Evolutionary conservation across 2,113 vertebrate species (phyloP).

Genomic region (Percina caprodes): DNA sequence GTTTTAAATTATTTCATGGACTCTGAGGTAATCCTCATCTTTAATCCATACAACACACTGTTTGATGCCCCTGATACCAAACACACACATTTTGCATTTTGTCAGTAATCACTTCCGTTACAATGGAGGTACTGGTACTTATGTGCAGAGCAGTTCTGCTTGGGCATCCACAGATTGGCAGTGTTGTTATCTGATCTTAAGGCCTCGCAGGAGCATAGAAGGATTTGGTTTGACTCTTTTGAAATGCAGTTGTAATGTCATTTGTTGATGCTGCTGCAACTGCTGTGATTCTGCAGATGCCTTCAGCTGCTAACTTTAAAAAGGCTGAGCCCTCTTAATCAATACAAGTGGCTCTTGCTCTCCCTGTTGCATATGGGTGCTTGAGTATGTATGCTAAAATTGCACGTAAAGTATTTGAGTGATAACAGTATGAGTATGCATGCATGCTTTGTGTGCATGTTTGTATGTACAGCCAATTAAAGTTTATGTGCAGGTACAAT

Average conservation of each 20-base stretch:
- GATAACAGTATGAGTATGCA: not conserved
- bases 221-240: conserved; percentile 12
- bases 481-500: not conserved
- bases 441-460: not conserved
- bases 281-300: conserved; percentile 23
- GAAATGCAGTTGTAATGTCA: conserved; percentile 39
- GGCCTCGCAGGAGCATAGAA: not conserved
- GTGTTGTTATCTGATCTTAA: conserved; percentile 20
- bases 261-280: conserved; percentile 36
- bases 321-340: conserved; percentile 34
- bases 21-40: not conserved
- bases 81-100: conserved; percentile 15
- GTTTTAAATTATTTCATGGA: not conserved
- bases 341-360: not conserved
- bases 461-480: not conserved
- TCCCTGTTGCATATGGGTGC: not conserved
- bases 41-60: conserved; percentile 15
- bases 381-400: not conserved
- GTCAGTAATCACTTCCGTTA: conserved; percentile 4
- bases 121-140: conserved; percentile 2
- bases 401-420: not conserved
- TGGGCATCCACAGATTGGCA: conserved; percentile 15
- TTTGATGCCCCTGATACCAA: not conserved
- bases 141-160: conserved; percentile 31
- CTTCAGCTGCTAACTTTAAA: conserved; percentile 9